phyloP scores from a whole-genome alignment of 2,113 vertebrate species.

The Rhynchomys soricoides region DNA sequence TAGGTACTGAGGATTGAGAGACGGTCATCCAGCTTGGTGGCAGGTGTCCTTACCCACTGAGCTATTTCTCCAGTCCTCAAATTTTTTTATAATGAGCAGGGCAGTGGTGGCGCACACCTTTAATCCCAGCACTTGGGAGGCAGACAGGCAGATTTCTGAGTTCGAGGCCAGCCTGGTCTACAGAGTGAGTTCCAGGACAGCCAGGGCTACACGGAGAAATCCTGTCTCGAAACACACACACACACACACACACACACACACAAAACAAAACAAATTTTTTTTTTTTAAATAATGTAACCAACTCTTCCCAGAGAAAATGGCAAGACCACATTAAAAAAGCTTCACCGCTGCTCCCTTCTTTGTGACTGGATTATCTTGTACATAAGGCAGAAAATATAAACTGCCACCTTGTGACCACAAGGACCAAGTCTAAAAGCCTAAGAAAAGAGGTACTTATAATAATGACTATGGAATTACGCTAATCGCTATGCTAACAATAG shows the following conservation, averaged over 20 bases:
- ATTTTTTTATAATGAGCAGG: too few relatives aligned
- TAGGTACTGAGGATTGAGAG: not conserved
- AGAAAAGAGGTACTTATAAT: not conserved
- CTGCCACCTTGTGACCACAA: not conserved
- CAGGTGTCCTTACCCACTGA: not conserved
- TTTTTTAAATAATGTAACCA: not conserved
- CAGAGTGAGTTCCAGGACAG: too few relatives aligned
- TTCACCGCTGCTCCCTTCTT: not conserved
- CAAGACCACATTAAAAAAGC: not conserved
- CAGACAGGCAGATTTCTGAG: too few relatives aligned
- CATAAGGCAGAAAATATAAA: not conserved
- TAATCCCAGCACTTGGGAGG: too few relatives aligned
- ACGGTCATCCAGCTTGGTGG: not conserved
- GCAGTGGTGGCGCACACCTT: too few relatives aligned
- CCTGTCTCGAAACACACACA: too few relatives aligned
- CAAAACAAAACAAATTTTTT: too few relatives aligned
- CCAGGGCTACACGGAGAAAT: too few relatives aligned
- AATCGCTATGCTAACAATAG: not conserved
- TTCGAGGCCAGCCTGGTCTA: too few relatives aligned
- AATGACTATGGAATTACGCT: not conserved
- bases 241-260: too few relatives aligned
- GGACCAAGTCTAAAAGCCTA: not conserved
- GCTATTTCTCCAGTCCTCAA: not conserved
- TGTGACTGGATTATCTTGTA: not conserved
- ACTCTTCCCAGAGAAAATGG: not conserved